Base-by-base conservation (phyloP, 2,888 invertebrate genomes). In the Amiota minor region DNA sequence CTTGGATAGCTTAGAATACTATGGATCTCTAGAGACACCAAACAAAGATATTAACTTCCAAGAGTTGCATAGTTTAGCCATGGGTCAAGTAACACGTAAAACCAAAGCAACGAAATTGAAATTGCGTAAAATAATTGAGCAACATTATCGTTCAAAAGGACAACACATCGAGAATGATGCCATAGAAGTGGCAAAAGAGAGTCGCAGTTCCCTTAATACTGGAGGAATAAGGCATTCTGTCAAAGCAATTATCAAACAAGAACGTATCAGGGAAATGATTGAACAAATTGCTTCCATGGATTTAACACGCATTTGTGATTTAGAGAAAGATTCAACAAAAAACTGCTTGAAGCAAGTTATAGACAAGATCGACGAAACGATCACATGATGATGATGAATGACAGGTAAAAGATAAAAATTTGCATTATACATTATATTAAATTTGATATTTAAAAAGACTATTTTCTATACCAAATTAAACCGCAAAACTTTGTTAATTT, bases 281-380 rank as follows among this genome's bases (percentile, higher is more conserved):
- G 91, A 92, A 74, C 90, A 91, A 84, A 89, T 90, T 53, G 85
- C 89, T 78, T 78, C 87, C 72, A 84, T 91, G 90, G 88, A 91
- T 89, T 77, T 91, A 86, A 87, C 88, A 75, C 83, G 90, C 87
- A 86, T 91, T 86, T 86, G 90, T 88, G 86, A 91, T 89, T 76
- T 91, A 88, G 81, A 91, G 88, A 81, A 90, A 88, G 81, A 90
- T 79, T 83, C 91, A 83, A 89, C 91, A 79, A 82, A 92, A 89
- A 87, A 91, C 88, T 88, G 90, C 84, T 74, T 92, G 77, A 88
- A 91, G 87, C 86, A 90, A 87, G 86, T 89, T 79, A 86, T 91
- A 86, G 85, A 92, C 87, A 86, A 89, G 83, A 79, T 91, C 82
- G 89, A 89, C 88, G 82, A 90, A 76, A 83, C 35, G 35, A 35